Conservation (phyloP, 2,113 vertebrate species). For the Rhadina sibilatrix region DNA sequence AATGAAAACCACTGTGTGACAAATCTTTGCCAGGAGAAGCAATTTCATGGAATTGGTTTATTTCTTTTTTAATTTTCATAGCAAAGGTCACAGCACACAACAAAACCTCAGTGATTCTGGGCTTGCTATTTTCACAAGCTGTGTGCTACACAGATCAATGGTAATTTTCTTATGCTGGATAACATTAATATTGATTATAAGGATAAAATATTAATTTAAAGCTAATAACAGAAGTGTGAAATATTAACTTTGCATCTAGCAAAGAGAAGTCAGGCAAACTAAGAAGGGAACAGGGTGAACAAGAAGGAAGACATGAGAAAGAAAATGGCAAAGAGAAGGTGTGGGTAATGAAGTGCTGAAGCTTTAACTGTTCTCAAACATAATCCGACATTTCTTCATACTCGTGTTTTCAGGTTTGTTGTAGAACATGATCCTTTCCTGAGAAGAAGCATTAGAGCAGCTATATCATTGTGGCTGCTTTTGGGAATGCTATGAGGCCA, state of each 20-base stretch:
- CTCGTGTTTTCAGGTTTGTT: accelerated
- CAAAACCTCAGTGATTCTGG: not conserved
- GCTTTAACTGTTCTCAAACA: not conserved
- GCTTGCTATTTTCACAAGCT: not conserved
- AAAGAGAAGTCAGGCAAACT: not conserved
- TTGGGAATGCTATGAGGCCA: not conserved
- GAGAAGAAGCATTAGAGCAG: not conserved
- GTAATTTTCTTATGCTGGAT: not conserved
- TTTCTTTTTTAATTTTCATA: not conserved
- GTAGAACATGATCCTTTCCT: not conserved
- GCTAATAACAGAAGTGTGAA: not conserved
- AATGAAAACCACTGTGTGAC: not conserved
- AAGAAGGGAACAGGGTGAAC: not conserved
- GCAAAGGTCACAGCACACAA: not conserved
- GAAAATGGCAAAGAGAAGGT: not conserved
- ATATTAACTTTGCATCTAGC: not conserved
- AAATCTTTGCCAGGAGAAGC: not conserved
- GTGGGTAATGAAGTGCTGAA: not conserved
- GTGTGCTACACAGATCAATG: not conserved
- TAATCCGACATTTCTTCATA: not conserved
- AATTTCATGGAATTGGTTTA: not conserved
- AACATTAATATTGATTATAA: not conserved
- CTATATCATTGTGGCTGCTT: not conserved
- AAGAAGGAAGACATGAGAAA: not conserved
- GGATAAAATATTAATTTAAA: not conserved